Conservation (phyloP, 2,888 invertebrate species). For the Sinotaia quadrata region DNA sequence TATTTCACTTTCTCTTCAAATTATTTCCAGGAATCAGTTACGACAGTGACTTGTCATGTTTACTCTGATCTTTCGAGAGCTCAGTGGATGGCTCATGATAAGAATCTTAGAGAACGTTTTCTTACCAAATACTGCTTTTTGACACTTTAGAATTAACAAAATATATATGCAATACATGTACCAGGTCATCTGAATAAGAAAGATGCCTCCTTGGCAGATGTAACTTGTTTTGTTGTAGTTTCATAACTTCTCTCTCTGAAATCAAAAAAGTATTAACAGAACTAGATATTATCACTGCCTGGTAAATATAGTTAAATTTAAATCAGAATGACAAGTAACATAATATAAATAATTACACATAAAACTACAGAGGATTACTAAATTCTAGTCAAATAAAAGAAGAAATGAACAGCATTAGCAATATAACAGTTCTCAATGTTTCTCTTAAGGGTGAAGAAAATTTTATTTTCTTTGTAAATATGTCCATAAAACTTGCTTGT, state of each 20-base stretch:
- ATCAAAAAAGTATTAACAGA: background rate
- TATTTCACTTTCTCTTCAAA: too few species aligned
- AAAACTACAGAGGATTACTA: background rate
- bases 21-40: too few species aligned
- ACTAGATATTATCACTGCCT: too few species aligned
- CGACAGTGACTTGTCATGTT: too few species aligned
- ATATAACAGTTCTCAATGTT: background rate
- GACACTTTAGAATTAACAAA: background rate
- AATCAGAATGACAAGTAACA: too few species aligned
- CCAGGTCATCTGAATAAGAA: constrained; percentile 21
- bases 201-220: constrained; percentile 6
- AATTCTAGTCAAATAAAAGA: background rate
- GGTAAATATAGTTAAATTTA: too few species aligned
- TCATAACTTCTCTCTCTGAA: constrained; percentile 13
- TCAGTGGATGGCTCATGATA: too few species aligned
- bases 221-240: constrained; percentile 16
- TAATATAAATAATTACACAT: too few species aligned
- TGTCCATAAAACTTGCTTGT: too few species aligned
- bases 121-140: background rate
- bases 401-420: background rate
- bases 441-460: background rate
- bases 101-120: background rate
- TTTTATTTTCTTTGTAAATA: too few species aligned
- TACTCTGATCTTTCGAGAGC: too few species aligned
- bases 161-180: background rate